Conservation (phyloP, 2,113 vertebrate species). For the Peromyscus leucopus region DNA sequence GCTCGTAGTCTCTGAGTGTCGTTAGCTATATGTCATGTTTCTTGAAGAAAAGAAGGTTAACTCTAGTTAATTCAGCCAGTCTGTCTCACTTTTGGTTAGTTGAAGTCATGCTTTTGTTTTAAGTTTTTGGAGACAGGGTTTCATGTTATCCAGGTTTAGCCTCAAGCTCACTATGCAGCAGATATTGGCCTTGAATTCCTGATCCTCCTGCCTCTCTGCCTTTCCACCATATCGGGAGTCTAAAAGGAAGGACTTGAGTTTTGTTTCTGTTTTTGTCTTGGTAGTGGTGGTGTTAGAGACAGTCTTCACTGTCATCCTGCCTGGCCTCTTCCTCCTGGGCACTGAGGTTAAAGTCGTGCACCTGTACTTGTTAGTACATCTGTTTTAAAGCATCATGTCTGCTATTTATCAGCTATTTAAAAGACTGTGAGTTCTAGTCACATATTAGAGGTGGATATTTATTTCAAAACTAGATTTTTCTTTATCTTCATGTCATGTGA, state of each 20-base stretch:
- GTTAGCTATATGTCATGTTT: not conserved
- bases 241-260: not conserved
- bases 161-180: not conserved
- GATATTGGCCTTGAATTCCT: not conserved
- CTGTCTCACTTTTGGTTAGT: not conserved
- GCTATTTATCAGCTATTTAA: not conserved
- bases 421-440: not conserved
- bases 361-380: not conserved
- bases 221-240: not conserved
- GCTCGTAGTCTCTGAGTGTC: not conserved
- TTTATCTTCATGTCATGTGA: not conserved
- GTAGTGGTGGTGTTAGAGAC: not conserved
- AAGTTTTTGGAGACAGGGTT: not conserved
- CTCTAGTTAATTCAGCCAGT: not conserved
- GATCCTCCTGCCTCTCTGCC: not conserved
- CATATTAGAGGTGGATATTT: not conserved
- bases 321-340: not conserved
- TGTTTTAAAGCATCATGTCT: not conserved
- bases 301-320: not conserved
- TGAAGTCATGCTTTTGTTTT: not conserved
- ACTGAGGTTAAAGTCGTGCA: not conserved
- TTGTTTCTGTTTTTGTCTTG: not conserved
- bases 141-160: not conserved
- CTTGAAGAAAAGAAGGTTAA: not conserved
- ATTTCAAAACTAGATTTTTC: not conserved